These are phyloP conservation scores for Taxidea taxus DNA, from an alignment of 2,113 vertebrate species.

Conservation along the genomic window DNA sequence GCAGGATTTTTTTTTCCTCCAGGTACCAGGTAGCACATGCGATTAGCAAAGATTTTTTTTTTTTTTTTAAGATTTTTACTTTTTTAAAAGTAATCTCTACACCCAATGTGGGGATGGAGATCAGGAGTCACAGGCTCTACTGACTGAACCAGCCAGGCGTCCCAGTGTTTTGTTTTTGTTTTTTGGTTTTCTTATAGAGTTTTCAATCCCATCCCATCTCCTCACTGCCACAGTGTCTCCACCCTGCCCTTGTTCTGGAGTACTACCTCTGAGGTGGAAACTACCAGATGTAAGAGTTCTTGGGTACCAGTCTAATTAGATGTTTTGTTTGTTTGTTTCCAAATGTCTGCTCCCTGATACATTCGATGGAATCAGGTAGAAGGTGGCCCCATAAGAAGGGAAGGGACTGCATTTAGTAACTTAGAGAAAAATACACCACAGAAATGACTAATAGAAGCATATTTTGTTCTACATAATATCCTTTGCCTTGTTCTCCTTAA, in stretches of 20 bases:
- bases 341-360: neutral
- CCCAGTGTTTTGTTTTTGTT: neutral
- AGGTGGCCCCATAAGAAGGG: neutral
- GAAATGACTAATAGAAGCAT: neutral
- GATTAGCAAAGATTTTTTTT: neutral
- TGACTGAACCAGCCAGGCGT: neutral
- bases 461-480: neutral
- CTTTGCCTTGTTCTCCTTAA: neutral
- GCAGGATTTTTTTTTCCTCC: neutral
- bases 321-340: neutral
- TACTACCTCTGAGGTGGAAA: neutral
- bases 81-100: neutral
- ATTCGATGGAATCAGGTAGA: neutral
- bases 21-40: neutral
- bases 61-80: neutral
- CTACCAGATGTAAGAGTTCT: neutral
- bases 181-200: neutral
- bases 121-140: neutral
- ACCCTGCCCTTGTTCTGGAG: no score
- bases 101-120: neutral
- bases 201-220: neutral
- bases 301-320: fast-evolving
- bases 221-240: neutral
- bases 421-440: neutral
- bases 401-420: neutral